phyloP scores from a whole-genome alignment of 2,113 vertebrate genomes.

The Halcyon senegalensis region DNA sequence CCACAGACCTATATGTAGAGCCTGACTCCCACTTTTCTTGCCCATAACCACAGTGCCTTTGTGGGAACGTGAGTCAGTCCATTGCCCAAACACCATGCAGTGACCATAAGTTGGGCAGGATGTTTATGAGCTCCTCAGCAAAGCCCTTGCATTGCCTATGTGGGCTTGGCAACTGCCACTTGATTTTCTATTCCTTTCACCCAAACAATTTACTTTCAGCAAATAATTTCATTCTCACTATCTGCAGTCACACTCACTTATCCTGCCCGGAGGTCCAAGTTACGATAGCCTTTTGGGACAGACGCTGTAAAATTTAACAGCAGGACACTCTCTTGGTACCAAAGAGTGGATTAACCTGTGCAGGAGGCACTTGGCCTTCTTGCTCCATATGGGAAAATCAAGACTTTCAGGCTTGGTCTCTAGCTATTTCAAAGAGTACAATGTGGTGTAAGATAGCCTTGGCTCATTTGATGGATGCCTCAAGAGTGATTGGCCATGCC shows the following conservation, averaged over 20 bases:
- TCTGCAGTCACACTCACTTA: not conserved
- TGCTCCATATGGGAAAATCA: not conserved
- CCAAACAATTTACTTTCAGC: not conserved
- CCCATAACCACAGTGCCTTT: no score
- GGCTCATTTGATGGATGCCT: not conserved
- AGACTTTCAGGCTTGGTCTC: not conserved
- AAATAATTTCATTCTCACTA: not conserved
- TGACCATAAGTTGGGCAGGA: not conserved
- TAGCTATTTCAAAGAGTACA: not conserved
- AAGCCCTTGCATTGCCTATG: not conserved
- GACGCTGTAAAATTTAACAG: not conserved
- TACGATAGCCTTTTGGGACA: not conserved
- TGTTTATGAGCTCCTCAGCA: not conserved
- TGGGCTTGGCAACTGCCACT: not conserved
- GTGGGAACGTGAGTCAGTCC: not conserved
- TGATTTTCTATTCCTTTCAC: not conserved
- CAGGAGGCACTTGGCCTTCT: not conserved
- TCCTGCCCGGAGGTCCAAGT: not conserved
- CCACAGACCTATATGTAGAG: not conserved
- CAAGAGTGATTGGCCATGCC: fast-evolving
- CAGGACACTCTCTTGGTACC: not conserved
- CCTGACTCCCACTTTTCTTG: not conserved
- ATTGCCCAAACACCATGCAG: not conserved
- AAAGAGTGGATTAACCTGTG: not conserved
- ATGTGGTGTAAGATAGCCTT: not conserved